phyloP scores from a whole-genome alignment of 2,888 invertebrate species.

The Mylabris sibirica region DNA sequence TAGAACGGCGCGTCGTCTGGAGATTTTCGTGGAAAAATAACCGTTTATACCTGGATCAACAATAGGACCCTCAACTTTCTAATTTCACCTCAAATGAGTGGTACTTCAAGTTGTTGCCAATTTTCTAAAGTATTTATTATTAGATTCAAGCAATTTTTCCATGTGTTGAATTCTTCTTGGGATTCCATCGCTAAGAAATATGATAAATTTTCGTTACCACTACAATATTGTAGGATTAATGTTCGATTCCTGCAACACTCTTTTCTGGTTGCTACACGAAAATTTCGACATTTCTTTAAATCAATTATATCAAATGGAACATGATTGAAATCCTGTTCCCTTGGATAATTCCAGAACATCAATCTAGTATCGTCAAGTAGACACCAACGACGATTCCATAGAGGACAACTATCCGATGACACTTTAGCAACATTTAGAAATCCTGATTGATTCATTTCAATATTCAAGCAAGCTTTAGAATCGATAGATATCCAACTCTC shows the following conservation, averaged over 20 bases:
- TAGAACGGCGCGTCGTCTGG: not conserved
- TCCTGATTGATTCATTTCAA: slow-evolving; percentile 13
- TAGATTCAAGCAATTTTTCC: not conserved
- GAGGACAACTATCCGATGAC: not conserved
- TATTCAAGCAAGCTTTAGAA: not conserved
- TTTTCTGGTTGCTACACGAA: not conserved
- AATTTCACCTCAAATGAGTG: not conserved
- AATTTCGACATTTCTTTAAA: not conserved
- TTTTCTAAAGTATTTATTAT: not conserved
- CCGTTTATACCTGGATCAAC: not conserved
- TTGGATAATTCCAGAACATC: slow-evolving; percentile 7
- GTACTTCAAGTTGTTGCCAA: not conserved
- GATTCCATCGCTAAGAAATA: not conserved
- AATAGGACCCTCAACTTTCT: not conserved
- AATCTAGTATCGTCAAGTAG: not conserved
- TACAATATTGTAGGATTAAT: not conserved
- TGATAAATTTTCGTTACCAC: not conserved
- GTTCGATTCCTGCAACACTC: not conserved
- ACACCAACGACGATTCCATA: slow-evolving; percentile 9
- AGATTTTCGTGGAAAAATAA: not conserved
- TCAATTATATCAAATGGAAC: not conserved
- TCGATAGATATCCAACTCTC: not conserved
- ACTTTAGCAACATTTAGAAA: slow-evolving; percentile 6
- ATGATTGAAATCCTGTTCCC: slow-evolving; percentile 1
- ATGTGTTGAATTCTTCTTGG: not conserved